Percentiles rank a stretch among this genome's conserved stretches.
phyloP scores from a whole-genome alignment of 2,113 vertebrate species.

The Myodes glareolus region DNA sequence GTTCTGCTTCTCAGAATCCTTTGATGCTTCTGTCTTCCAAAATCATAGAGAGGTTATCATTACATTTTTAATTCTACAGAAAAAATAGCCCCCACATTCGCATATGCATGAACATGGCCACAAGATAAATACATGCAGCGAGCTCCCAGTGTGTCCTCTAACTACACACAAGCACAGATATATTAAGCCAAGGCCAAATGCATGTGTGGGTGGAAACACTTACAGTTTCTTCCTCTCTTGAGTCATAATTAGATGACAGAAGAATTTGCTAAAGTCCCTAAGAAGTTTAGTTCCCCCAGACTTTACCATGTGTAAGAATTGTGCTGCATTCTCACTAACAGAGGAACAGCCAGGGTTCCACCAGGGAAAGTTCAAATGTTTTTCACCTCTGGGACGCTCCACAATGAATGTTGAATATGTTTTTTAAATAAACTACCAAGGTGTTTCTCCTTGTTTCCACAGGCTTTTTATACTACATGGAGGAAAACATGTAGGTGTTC shows the following conservation, averaged over 20 bases:
- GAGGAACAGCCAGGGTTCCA: not conserved
- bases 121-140: conserved; percentile 60
- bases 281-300: conserved; percentile 68
- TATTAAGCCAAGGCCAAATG: conserved; percentile 76
- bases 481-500: not conserved
- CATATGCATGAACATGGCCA: conserved; percentile 68
- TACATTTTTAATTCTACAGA: conserved; percentile 70
- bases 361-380: not conserved
- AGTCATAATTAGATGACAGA: conserved; percentile 77
- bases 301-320: conserved; percentile 33
- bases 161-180: conserved; percentile 66
- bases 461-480: not conserved
- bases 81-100: conserved; percentile 65
- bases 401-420: not conserved
- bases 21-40: conserved; percentile 43
- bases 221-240: conserved; percentile 62
- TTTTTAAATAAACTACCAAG: not conserved
- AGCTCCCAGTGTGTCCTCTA: conserved; percentile 49
- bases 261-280: conserved; percentile 69
- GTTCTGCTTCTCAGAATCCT: conserved; percentile 39
- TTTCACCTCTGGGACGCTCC: not conserved
- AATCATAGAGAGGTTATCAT: conserved; percentile 52
- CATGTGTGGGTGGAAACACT: conserved; percentile 69
- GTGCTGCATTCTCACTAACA: not conserved
- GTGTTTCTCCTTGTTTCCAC: not conserved